Conservation (phyloP, 2,888 invertebrate species). For the Clitarchus hookeri region DNA sequence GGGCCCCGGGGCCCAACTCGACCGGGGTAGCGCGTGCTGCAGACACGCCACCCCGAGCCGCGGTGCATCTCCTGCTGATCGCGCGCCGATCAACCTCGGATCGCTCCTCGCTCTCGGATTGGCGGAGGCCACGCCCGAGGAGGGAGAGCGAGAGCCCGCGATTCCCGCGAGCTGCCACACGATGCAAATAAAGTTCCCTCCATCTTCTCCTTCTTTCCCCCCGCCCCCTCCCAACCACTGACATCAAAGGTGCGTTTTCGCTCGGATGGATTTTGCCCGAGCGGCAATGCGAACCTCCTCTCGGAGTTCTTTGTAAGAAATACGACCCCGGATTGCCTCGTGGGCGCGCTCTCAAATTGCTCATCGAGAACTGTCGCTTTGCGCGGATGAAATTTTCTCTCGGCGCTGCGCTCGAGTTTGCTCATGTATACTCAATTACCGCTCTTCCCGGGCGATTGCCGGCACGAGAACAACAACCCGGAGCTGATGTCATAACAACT, state of each 20-base stretch:
- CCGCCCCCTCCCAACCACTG: not conserved
- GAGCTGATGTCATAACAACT: no score
- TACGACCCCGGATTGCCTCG: no score
- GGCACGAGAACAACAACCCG: no score
- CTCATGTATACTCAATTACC: not conserved
- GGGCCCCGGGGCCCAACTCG: no score
- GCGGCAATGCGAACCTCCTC: not conserved
- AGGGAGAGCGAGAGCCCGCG: not conserved
- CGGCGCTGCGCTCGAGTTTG: not conserved
- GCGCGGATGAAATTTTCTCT: not conserved
- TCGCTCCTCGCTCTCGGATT: no score
- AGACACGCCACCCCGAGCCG: no score
- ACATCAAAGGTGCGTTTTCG: constrained; percentile 14
- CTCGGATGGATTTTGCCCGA: not conserved
- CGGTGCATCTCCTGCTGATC: no score
- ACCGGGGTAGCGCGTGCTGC: no score
- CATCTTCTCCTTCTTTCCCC: not conserved
- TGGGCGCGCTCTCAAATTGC: not conserved
- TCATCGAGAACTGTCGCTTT: not conserved
- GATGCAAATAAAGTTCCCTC: constrained; percentile 14
- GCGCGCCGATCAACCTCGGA: no score
- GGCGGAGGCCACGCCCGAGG: no score
- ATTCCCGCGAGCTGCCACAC: not conserved
- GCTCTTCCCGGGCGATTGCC: not conserved
- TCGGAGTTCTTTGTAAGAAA: no score